These are phyloP conservation scores for Nesogale talazaci DNA, from an alignment of 2,113 vertebrate genomes.

Conservation along the genomic window DNA sequence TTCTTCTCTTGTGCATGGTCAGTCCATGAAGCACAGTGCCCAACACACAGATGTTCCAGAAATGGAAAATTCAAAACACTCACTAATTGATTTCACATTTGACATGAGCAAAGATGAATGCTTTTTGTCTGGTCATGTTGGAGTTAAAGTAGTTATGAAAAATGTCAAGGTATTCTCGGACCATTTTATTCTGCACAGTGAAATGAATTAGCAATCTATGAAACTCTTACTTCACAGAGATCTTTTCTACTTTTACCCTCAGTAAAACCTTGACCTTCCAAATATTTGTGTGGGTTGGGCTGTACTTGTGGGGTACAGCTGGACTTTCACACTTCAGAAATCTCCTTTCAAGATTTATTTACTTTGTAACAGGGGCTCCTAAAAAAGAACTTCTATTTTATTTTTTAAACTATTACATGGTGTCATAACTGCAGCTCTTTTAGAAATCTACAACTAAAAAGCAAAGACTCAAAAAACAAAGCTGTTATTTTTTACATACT, in stretches of 20 bases:
- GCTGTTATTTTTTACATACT: too few species aligned
- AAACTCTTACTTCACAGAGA: slow-evolving; percentile 2
- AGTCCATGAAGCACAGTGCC: neutral
- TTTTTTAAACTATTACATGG: neutral
- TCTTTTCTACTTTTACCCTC: neutral
- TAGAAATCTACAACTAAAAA: slow-evolving; percentile 32
- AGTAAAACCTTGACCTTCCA: slow-evolving; percentile 19
- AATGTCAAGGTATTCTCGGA: slow-evolving; percentile 3
- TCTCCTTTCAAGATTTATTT: slow-evolving; percentile 27
- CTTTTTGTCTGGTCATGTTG: slow-evolving; percentile 49
- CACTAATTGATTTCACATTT: slow-evolving; percentile 37
- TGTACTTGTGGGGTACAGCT: neutral
- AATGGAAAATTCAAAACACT: slow-evolving; percentile 30
- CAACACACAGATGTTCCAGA: slow-evolving; percentile 7
- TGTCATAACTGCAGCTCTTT: neutral
- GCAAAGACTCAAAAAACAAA: neutral
- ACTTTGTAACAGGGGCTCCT: neutral
- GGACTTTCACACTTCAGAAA: slow-evolving; percentile 44
- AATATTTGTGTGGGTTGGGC: neutral
- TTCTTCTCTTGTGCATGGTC: neutral
- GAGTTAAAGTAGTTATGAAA: slow-evolving; percentile 25
- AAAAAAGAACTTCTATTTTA: neutral
- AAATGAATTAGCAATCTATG: slow-evolving; percentile 13
- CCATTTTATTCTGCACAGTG: neutral
- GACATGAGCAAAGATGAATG: neutral